Base-by-base conservation (phyloP, 1,140 invertebrate genomes). In the Paraescarpia echinospica region DNA sequence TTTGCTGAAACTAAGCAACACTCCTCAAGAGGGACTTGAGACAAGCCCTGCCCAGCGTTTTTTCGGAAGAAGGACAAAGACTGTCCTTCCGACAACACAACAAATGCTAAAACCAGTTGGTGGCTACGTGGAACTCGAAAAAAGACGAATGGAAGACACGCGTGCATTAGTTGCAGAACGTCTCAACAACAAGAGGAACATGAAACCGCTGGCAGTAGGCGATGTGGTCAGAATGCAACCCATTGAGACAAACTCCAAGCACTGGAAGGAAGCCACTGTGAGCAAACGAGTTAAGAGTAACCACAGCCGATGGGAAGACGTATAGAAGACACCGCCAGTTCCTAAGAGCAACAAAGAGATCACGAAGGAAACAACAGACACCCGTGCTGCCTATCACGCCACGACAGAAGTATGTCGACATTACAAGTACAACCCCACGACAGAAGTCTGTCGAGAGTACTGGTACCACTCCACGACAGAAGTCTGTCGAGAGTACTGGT, bases 1-100 rank as follows among this genome's bases (percentile, higher is more conserved):
- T 27, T 35, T 94, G 35, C 41, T 94, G 1, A 91, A 91, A 18
- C 92, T 93, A 88, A 51, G 93, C 1, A 91, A 94, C 89, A 93
- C 93, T 31, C 93, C 93, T 33, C 34, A 35, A 88, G 90, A 77
- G 88, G n/a, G 90, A 4, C 59, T 92, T 5, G 35, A 18, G 48
- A 35, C 48, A 59, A 91, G 34, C 35, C 91, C 92, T 27, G 90
- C 91, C 27, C 92, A 91, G 34, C 34, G 34, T 12, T 31, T 59
- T 12, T 33, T 91, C 5, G 41, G 41, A 34, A 91, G 33, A 35
- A 35, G 48, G 18, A 91, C 91, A 33, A 33, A n/a, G 33, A 41
- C 91, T 9, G 34, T 34, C n/a, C n/a, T n/a, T n/a, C n/a, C n/a
- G n/a, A n/a, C n/a, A n/a, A n/a, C n/a, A n/a, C n/a, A n/a, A n/a